These are phyloP conservation scores for Anagyrus pseudococci DNA, from an alignment of 2,888 invertebrate species.

Conservation along the genomic window DNA sequence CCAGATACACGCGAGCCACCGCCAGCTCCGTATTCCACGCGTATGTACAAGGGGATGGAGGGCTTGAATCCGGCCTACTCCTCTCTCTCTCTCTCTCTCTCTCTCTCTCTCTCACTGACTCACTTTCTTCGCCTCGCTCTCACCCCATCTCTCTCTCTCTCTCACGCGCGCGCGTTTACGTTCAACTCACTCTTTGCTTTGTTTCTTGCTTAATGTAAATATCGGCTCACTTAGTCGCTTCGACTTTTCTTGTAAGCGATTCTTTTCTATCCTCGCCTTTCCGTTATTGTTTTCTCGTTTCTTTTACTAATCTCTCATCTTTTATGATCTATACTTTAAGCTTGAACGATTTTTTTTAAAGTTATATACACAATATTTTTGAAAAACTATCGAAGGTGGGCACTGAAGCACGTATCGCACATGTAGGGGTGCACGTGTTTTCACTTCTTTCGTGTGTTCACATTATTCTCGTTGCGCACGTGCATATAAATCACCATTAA, in stretches of 20 bases:
- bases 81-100: neutral
- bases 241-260: neutral
- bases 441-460: neutral
- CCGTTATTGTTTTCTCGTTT: no score
- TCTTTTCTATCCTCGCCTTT: neutral
- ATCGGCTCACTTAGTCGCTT: no score
- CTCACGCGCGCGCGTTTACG: neutral
- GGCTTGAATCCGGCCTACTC: no score
- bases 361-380: neutral
- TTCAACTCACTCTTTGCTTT: neutral
- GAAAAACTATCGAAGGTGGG: no score
- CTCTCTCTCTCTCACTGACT: slow-evolving; percentile 3
- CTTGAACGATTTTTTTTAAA: neutral
- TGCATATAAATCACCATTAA: slow-evolving; percentile 17
- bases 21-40: neutral
- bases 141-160: neutral
- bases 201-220: no score
- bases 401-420: no score
- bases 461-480: neutral
- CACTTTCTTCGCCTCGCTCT: slow-evolving; percentile 5
- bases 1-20: slow-evolving; percentile 53
- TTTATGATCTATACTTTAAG: no score
- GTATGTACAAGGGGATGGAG: neutral
- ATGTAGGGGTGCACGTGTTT: no score
- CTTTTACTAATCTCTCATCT: no score